A percentile compares a stretch with the other conserved stretches of the same genome.
Conservation (phyloP, 2,797 vertebrate species). For the Eulemur mongoz region DNA sequence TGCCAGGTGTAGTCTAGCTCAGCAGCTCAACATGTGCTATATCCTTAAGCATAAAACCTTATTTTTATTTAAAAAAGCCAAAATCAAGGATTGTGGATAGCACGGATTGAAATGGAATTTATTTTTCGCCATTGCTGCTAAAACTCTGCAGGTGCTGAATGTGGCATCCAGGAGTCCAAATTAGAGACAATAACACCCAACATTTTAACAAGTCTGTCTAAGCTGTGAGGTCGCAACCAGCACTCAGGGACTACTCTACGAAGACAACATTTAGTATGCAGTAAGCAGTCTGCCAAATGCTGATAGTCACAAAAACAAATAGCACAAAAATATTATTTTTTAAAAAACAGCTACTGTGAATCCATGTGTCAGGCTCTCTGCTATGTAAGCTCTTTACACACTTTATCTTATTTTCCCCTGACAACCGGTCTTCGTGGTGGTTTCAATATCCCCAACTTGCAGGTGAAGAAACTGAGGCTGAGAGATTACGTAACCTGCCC, state of each 20-base stretch:
- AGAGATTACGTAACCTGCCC: background rate
- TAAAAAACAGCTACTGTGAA: background rate
- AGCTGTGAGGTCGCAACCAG: background rate
- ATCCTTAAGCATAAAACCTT: background rate
- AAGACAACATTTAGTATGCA: background rate
- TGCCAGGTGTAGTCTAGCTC: background rate
- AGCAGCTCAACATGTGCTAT: background rate
- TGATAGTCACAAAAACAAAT: background rate
- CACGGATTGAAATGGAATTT: background rate
- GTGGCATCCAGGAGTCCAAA: background rate
- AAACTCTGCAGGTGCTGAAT: background rate
- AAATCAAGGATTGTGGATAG: background rate
- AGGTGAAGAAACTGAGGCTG: background rate
- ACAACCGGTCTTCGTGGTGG: background rate
- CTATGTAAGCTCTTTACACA: background rate
- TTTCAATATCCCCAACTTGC: background rate
- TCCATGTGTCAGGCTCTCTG: background rate
- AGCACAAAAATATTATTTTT: background rate
- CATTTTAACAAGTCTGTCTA: background rate
- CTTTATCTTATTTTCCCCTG: background rate
- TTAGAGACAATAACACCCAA: background rate
- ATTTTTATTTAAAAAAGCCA: conserved; percentile 36
- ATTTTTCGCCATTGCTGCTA: background rate
- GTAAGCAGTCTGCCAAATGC: background rate
- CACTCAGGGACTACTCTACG: background rate